A percentile compares a stretch with the other conserved stretches of the same genome.
Conservation (phyloP, 2,888 invertebrate species). For the Lasioglossum pauxillum region DNA sequence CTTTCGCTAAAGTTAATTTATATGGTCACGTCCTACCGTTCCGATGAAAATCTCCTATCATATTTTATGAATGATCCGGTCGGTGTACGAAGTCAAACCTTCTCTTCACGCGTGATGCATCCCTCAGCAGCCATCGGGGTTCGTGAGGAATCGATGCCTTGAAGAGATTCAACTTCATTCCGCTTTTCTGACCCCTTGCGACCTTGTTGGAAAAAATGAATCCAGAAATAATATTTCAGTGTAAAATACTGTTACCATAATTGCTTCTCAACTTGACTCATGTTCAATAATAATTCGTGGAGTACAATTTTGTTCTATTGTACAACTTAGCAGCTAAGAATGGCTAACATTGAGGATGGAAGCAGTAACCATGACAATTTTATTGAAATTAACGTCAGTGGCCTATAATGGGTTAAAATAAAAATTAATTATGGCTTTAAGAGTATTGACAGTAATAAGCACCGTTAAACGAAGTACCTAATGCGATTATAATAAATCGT, state of each 20-base stretch:
- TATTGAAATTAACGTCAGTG: background rate
- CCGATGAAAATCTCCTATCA: constrained; percentile 44
- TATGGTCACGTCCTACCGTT: constrained; percentile 38
- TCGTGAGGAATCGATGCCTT: background rate
- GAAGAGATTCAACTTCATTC: constrained; percentile 15
- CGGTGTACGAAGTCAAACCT: constrained; percentile 23
- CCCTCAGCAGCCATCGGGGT: constrained; percentile 8
- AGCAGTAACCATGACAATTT: background rate
- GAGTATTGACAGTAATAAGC: background rate
- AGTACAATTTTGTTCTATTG: background rate
- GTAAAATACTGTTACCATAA: constrained; percentile 16
- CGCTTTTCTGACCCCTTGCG: background rate
- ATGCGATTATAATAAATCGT: background rate
- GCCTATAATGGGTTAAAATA: background rate
- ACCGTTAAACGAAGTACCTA: background rate
- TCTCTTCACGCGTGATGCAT: constrained; percentile 17
- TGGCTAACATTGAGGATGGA: background rate
- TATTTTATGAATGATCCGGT: constrained; percentile 49
- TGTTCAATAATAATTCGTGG: background rate
- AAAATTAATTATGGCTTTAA: background rate
- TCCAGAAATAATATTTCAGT: constrained; percentile 7
- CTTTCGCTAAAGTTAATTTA: constrained; percentile 60
- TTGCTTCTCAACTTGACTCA: background rate
- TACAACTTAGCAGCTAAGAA: background rate
- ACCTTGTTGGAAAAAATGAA: constrained; percentile 4